phyloP scores from a whole-genome alignment of 2,888 invertebrate species.

The Eristalis pertinax region DNA sequence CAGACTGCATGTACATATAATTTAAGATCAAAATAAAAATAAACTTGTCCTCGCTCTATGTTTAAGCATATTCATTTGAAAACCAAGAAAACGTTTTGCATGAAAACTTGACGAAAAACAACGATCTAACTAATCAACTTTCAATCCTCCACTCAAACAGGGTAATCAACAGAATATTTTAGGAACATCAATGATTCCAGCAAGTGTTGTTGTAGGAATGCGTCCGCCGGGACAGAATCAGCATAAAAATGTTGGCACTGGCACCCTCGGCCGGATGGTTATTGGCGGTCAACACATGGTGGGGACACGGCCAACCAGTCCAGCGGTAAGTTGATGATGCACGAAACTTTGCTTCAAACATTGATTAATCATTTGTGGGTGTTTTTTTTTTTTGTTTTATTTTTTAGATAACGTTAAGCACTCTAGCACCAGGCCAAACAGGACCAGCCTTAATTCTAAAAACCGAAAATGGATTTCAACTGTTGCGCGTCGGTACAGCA shows the following conservation, averaged over 20 bases:
- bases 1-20: constrained; percentile 67
- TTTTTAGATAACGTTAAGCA: constrained; percentile 94
- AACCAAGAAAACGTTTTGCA: not conserved
- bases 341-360: not conserved
- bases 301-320: constrained; percentile 90
- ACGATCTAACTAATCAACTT: constrained; percentile 25
- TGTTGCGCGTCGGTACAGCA: constrained; percentile 93
- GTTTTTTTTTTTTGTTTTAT: too few relatives aligned
- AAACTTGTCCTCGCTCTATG: constrained; percentile 42
- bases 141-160: constrained; percentile 81
- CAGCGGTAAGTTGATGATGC: constrained; percentile 82
- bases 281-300: constrained; percentile 92
- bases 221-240: constrained; percentile 87
- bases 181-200: constrained; percentile 86
- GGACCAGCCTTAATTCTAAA: constrained; percentile 94
- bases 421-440: constrained; percentile 93
- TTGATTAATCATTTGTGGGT: not conserved
- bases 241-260: constrained; percentile 87
- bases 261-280: constrained; percentile 91
- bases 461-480: constrained; percentile 97
- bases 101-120: not conserved
- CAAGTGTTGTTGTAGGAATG: constrained; percentile 92
- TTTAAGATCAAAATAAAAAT: constrained; percentile 1
- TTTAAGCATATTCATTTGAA: constrained; percentile 14
- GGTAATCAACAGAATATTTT: constrained; percentile 84